These are phyloP conservation scores for Trinectes maculatus DNA, from an alignment of 2,113 vertebrate genomes.

Conservation along the genomic window DNA sequence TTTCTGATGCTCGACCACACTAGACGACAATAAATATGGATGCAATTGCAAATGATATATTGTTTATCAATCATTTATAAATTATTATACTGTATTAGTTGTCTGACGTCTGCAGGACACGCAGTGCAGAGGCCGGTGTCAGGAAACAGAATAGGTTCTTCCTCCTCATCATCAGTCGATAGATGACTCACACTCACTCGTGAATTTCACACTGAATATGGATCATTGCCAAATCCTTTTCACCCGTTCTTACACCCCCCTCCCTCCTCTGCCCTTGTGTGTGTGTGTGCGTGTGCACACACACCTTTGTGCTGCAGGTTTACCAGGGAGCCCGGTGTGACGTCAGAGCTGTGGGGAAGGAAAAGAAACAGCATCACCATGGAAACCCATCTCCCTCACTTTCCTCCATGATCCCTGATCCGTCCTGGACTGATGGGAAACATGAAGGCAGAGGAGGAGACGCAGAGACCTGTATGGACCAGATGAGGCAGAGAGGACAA, in stretches of 20 bases:
- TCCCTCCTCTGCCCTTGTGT: slow-evolving; percentile 13
- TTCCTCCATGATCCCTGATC: slow-evolving; percentile 61
- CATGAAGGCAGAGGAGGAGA: slow-evolving; percentile 34
- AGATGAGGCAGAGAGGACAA: too few relatives aligned
- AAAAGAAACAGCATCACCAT: slow-evolving; percentile 75
- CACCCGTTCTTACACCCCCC: not conserved
- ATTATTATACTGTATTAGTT: too few relatives aligned
- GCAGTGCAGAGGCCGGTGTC: not conserved
- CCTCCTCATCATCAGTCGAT: slow-evolving; percentile 5
- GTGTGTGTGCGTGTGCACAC: slow-evolving; percentile 30
- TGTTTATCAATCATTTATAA: too few relatives aligned
- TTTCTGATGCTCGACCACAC: too few relatives aligned
- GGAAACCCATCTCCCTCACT: slow-evolving; percentile 76
- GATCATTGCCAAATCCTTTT: slow-evolving; percentile 9
- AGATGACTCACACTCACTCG: slow-evolving; percentile 10
- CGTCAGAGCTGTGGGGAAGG: slow-evolving; percentile 54
- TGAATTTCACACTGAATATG: slow-evolving; percentile 22
- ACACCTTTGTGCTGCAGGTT: slow-evolving; percentile 66
- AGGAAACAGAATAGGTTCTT: not conserved
- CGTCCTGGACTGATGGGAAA: slow-evolving; percentile 46
- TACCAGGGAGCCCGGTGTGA: slow-evolving; percentile 68
- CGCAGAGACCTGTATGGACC: too few relatives aligned
- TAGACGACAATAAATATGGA: too few relatives aligned
- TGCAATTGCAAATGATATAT: too few relatives aligned
- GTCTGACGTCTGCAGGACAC: not conserved